Conservation (phyloP, 2,888 invertebrate genomes). For the Melangyna quadrimaculata region DNA sequence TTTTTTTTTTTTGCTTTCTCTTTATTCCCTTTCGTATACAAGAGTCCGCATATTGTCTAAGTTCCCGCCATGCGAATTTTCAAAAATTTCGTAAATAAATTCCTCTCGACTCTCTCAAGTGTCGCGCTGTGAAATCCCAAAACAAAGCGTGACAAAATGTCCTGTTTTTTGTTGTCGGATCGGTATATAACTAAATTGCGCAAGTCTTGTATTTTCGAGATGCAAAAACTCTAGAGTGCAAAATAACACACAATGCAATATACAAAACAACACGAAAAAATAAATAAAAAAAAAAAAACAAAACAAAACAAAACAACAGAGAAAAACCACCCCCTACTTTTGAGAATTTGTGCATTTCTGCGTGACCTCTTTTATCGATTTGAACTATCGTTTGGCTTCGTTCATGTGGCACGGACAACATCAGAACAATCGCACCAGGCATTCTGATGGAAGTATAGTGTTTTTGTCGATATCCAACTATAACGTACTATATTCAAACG, state of each 20-base stretch:
- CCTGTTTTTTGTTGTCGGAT: no score
- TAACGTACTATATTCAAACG: background rate
- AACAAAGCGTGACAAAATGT: constrained; percentile 43
- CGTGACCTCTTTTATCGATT: constrained; percentile 65
- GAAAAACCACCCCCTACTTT: constrained; percentile 38
- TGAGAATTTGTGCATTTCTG: constrained; percentile 55
- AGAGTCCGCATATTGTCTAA: constrained; percentile 25
- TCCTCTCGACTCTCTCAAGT: constrained; percentile 45
- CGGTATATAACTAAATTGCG: constrained; percentile 48
- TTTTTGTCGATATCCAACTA: constrained; percentile 30
- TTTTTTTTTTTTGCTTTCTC: no score
- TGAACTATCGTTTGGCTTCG: constrained; percentile 52
- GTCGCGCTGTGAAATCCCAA: constrained; percentile 40
- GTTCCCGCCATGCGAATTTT: constrained; percentile 40
- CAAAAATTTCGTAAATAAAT: constrained; percentile 28
- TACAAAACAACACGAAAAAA: background rate
- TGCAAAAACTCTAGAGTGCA: constrained; percentile 25
- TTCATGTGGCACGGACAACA: constrained; percentile 38
- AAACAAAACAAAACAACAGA: background rate
- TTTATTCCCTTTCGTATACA: constrained; percentile 6
- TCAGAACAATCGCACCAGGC: constrained; percentile 44
- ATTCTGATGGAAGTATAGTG: constrained; percentile 33
- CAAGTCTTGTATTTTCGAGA: constrained; percentile 46
- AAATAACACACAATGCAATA: constrained; percentile 8
- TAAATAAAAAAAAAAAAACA: background rate